Evolutionary conservation across 92 coral and sea anemone species (phyloP).

Genomic region (Porites divaricata): DNA sequence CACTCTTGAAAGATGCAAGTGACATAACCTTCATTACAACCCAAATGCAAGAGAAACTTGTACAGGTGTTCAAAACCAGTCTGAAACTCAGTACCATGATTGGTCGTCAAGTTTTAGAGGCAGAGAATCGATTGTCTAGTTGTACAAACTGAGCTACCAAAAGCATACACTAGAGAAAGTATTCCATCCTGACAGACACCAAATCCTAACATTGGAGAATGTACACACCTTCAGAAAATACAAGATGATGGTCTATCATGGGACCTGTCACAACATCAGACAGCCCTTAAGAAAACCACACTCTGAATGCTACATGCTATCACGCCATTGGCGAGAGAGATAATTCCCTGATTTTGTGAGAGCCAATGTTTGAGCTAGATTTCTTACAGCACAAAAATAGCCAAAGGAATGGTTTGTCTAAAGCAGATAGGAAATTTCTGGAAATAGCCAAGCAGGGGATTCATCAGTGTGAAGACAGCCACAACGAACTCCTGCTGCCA

Average conservation of each 20-base stretch:
- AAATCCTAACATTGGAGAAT: no score
- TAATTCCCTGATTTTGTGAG: neutral
- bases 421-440: conserved; percentile 54
- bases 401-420: conserved; percentile 35
- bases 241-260: no score
- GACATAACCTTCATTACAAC: conserved; percentile 68
- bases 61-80: conserved; percentile 45
- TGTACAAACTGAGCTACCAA: no score
- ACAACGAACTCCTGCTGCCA: conserved; percentile 60
- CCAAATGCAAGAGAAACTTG: conserved; percentile 52
- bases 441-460: conserved; percentile 42
- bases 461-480: conserved; percentile 52
- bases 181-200: no score
- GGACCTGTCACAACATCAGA: no score
- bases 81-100: conserved; percentile 68
- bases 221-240: no score
- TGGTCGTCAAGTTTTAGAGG: conserved; percentile 41
- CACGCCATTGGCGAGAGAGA: conserved; percentile 7
- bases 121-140: no score
- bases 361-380: conserved; percentile 59
- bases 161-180: no score
- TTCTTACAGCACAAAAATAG: conserved; percentile 47
- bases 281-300: no score
- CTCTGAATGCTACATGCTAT: neutral
- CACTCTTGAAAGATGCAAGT: conserved; percentile 66